Conservation (phyloP, 2,113 vertebrate species). For the Actenoides lindsayi region DNA sequence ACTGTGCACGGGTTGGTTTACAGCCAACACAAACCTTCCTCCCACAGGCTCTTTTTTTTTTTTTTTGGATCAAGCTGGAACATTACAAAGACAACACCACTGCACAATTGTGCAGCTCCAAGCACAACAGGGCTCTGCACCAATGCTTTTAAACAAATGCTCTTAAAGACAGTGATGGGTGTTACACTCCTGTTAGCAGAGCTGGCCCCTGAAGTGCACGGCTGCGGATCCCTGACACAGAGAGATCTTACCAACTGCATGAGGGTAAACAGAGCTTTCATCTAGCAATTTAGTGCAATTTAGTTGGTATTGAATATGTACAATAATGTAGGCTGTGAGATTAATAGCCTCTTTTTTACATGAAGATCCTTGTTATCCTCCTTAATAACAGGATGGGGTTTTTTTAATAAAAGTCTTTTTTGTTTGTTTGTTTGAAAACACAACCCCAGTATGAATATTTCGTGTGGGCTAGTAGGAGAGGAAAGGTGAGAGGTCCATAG, state of each 20-base stretch:
- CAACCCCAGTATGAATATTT: background rate
- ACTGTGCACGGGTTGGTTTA: slow-evolving; percentile 19
- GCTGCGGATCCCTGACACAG: background rate
- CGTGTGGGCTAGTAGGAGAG: background rate
- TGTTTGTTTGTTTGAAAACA: background rate
- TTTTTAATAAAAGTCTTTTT: background rate
- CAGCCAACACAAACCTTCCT: slow-evolving; percentile 45
- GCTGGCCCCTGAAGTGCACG: background rate
- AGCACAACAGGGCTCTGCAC: background rate
- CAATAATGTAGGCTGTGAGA: background rate
- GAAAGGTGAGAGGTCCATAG: background rate
- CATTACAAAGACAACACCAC: background rate
- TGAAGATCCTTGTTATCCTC: background rate
- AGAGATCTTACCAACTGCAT: background rate
- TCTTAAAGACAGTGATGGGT: background rate
- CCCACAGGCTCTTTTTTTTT: background rate
- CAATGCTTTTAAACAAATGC: background rate
- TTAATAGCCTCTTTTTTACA: background rate
- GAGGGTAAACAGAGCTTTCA: background rate
- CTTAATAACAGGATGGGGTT: background rate
- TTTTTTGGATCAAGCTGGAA: background rate
- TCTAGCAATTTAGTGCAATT: background rate
- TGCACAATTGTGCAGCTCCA: background rate
- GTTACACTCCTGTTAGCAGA: background rate
- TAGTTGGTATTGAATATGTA: background rate